Evolutionary conservation across 2,888 invertebrate genomes (phyloP).

Genomic region (Tethea ocularis): DNA sequence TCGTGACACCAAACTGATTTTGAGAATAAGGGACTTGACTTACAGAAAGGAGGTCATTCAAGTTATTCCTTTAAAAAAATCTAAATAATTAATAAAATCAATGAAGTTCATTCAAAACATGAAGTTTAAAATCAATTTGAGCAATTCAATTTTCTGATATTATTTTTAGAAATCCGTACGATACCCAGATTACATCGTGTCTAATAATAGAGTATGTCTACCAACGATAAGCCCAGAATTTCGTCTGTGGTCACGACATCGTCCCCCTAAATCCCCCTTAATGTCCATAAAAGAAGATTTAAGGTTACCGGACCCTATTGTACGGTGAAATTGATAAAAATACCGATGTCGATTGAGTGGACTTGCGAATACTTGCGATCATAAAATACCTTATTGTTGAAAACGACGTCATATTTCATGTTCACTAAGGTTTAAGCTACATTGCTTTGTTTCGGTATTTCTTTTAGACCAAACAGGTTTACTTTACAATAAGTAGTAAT

Average conservation of each 20-base stretch:
- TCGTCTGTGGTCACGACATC: constrained; percentile 12
- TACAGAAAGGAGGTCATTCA: too few species aligned
- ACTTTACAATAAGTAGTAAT: too few species aligned
- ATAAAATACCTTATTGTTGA: constrained; percentile 19
- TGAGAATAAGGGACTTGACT: too few species aligned
- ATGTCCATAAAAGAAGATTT: constrained; percentile 47
- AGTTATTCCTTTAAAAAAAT: too few species aligned
- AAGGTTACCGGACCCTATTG: constrained; percentile 43
- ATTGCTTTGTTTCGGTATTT: neutral
- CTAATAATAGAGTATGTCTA: constrained; percentile 16
- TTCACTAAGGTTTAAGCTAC: neutral
- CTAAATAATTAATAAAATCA: too few species aligned
- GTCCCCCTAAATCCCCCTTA: constrained; percentile 30
- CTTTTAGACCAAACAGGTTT: too few species aligned
- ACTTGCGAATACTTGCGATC: constrained; percentile 23
- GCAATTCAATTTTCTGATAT: neutral
- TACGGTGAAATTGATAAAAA: constrained; percentile 56
- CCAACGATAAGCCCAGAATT: constrained; percentile 10
- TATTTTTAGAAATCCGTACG: neutral
- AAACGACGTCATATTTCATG: neutral
- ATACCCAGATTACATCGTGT: constrained; percentile 17
- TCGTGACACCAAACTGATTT: too few species aligned
- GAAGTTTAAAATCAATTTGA: too few species aligned
- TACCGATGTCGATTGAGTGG: constrained; percentile 32
- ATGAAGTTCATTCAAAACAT: too few species aligned